Percentiles rank a stretch among this genome's conserved stretches.
phyloP scores from a whole-genome alignment of 2,797 vertebrate species.

The Echeneis naucrates region DNA sequence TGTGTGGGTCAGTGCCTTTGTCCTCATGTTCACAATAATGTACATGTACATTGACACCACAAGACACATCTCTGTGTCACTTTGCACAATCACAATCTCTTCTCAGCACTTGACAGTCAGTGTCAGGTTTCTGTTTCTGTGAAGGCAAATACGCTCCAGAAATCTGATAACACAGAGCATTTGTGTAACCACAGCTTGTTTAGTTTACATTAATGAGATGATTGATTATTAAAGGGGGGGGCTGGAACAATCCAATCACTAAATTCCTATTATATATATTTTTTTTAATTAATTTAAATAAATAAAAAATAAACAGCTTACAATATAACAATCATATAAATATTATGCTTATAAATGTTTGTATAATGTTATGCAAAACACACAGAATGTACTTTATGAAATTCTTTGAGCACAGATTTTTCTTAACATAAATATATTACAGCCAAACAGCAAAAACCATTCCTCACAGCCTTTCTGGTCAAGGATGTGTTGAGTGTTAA shows the following conservation, averaged over 20 bases:
- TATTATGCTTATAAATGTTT: too few species aligned
- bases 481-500: background rate
- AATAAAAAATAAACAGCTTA: too few species aligned
- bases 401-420: too few species aligned
- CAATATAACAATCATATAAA: too few species aligned
- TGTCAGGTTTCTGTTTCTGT: slow-evolving; percentile 64
- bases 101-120: slow-evolving; percentile 53
- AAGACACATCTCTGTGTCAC: slow-evolving; percentile 45
- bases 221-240: background rate
- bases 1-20: slow-evolving; percentile 50
- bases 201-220: slow-evolving; percentile 21
- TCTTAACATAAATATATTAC: background rate
- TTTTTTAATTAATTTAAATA: too few species aligned
- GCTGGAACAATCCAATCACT: too few species aligned
- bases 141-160: slow-evolving; percentile 45
- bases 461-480: background rate
- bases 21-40: slow-evolving; percentile 51
- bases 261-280: too few species aligned
- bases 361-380: too few species aligned
- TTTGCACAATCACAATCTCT: slow-evolving; percentile 64
- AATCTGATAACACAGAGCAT: slow-evolving; percentile 45
- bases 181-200: slow-evolving; percentile 16
- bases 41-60: slow-evolving; percentile 45
- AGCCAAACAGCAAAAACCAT: slow-evolving; percentile 18
- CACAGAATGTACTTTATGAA: too few species aligned